Percentiles rank a stretch among this genome's conserved stretches.
These are phyloP conservation scores for Megaceryle torquata DNA, from an alignment of 2,113 vertebrate genomes.

Conservation along the genomic window DNA sequence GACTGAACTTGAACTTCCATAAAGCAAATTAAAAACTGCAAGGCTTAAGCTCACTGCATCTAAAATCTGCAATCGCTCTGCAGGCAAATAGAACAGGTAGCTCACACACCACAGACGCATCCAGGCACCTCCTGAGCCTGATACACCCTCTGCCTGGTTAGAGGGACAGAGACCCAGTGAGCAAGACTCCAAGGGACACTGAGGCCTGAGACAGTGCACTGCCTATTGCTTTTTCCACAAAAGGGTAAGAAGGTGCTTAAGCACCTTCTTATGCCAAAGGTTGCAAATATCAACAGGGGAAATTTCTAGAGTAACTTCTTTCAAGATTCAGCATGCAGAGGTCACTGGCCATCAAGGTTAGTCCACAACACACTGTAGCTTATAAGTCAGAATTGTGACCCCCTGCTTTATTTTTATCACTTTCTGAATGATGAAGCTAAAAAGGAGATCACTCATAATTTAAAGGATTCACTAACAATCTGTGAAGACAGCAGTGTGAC, in stretches of 20 bases:
- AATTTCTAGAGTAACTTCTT: background rate
- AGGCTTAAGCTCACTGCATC: background rate
- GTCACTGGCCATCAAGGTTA: background rate
- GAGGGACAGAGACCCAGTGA: background rate
- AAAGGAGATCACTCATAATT: background rate
- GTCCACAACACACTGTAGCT: background rate
- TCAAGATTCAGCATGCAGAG: background rate
- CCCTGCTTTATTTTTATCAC: background rate
- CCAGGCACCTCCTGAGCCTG: background rate
- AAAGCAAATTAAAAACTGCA: background rate
- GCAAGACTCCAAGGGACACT: background rate
- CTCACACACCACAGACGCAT: background rate
- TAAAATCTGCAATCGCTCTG: background rate
- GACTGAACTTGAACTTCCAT: background rate
- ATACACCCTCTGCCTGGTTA: rapidly evolving
- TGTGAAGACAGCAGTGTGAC: background rate
- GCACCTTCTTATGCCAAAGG: background rate
- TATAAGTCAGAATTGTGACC: background rate
- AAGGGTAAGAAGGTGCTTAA: background rate
- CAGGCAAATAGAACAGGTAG: rapidly evolving
- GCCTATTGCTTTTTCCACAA: background rate
- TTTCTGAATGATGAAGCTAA: background rate
- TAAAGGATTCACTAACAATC: background rate
- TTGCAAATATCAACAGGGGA: background rate
- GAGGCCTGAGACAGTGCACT: background rate